A percentile compares a stretch with the other conserved stretches of the same genome.
These are phyloP conservation scores for Irena cyanogastra DNA, from an alignment of 2,113 vertebrate genomes.

Conservation along the genomic window DNA sequence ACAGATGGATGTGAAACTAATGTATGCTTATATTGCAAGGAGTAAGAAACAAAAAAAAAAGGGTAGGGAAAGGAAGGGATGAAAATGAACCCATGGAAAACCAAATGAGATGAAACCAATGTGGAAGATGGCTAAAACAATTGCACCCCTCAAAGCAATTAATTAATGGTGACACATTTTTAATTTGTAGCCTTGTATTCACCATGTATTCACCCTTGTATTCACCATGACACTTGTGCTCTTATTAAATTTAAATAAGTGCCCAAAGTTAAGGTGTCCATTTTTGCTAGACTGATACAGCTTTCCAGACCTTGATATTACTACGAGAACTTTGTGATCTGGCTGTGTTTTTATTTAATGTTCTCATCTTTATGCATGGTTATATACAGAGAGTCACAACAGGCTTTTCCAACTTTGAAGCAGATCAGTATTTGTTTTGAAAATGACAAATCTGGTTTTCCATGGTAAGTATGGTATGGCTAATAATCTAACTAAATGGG, in stretches of 20 bases:
- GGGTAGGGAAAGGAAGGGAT: neutral
- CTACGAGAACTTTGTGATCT: neutral
- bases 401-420: neutral
- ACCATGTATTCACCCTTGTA: neutral
- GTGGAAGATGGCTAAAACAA: neutral
- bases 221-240: neutral
- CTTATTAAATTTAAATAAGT: neutral
- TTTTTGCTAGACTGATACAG: neutral
- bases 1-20: neutral
- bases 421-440: neutral
- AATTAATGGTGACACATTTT: neutral
- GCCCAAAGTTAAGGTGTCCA: neutral
- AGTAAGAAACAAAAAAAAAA: neutral
- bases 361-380: neutral
- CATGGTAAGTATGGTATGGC: neutral
- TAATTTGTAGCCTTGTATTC: neutral
- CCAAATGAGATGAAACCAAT: neutral
- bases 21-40: neutral
- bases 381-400: neutral
- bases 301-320: neutral
- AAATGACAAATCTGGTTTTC: neutral
- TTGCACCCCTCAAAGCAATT: neutral
- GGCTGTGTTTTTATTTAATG: neutral
- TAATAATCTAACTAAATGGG: neutral
- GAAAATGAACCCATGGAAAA: neutral